phyloP scores from a whole-genome alignment of 2,113 vertebrate genomes.

The Chiloscyllium plagiosum region DNA sequence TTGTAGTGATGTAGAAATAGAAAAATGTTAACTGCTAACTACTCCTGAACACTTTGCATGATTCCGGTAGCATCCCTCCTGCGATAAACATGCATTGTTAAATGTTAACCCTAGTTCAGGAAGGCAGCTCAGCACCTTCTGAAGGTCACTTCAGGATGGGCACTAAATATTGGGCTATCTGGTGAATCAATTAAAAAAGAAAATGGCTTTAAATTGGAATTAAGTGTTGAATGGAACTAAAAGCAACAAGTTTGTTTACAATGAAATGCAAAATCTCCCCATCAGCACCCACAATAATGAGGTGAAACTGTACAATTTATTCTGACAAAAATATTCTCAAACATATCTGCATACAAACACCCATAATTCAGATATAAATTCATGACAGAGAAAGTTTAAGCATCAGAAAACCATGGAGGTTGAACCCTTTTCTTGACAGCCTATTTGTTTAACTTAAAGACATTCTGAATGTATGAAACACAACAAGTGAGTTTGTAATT shows the following conservation, averaged over 20 bases:
- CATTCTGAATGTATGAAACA: background rate
- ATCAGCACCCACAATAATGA: background rate
- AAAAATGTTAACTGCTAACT: background rate
- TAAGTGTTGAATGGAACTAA: background rate
- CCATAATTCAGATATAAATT: background rate
- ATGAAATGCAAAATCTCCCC: background rate
- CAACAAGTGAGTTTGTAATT: background rate
- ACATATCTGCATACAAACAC: too few species aligned
- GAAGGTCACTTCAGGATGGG: too few species aligned
- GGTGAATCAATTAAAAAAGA: background rate
- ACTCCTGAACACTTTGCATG: background rate
- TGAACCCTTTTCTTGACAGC: background rate
- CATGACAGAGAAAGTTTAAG: background rate
- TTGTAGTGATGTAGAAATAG: background rate
- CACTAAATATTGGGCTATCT: too few species aligned
- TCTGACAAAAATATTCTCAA: background rate
- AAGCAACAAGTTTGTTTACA: background rate
- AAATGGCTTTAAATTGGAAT: background rate
- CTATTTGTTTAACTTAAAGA: background rate
- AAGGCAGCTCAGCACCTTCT: too few species aligned
- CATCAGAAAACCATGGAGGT: background rate
- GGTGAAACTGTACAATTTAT: background rate
- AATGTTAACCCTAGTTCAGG: too few species aligned
- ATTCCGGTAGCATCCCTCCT: background rate
- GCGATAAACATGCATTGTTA: background rate